Percentiles rank a stretch among this genome's conserved stretches.
Evolutionary conservation across 2,797 vertebrate species (phyloP).

Genomic region (Arnoldichthys spilopterus): DNA sequence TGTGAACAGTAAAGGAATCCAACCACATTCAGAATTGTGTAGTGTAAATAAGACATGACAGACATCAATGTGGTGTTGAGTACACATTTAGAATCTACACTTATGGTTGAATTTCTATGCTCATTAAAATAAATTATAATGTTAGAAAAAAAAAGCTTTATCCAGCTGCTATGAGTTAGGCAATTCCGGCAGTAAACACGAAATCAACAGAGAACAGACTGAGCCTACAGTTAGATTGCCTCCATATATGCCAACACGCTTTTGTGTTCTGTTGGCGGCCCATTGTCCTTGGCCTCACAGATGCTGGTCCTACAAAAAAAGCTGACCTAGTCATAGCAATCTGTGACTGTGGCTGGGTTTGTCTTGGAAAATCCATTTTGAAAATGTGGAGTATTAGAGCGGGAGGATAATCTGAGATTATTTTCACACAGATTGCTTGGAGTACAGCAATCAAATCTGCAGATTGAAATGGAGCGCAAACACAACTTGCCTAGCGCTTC

Average conservation of each 20-base stretch:
- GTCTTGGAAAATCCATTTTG: constrained; percentile 73
- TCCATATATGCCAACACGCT: no score
- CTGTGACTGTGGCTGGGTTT: constrained; percentile 47
- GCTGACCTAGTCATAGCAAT: constrained; percentile 56
- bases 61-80: no score
- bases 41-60: no score
- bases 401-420: constrained; percentile 75
- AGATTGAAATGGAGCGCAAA: constrained; percentile 69
- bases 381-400: constrained; percentile 62
- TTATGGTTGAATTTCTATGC: neutral
- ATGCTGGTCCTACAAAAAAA: constrained; percentile 55
- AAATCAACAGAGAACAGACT: neutral
- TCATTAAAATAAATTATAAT: neutral
- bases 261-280: neutral
- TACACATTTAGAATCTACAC: no score
- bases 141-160: no score
- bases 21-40: no score
- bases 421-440: constrained; percentile 70
- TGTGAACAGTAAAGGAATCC: no score
- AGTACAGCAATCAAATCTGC: constrained; percentile 68
- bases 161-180: no score
- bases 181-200: constrained; percentile 4
- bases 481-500: constrained; percentile 56
- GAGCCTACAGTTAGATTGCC: no score
- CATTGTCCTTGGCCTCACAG: constrained; percentile 25